These are phyloP conservation scores for Callyntrura sp. DNA, from an alignment of 2,888 invertebrate species.

Conservation along the genomic window DNA sequence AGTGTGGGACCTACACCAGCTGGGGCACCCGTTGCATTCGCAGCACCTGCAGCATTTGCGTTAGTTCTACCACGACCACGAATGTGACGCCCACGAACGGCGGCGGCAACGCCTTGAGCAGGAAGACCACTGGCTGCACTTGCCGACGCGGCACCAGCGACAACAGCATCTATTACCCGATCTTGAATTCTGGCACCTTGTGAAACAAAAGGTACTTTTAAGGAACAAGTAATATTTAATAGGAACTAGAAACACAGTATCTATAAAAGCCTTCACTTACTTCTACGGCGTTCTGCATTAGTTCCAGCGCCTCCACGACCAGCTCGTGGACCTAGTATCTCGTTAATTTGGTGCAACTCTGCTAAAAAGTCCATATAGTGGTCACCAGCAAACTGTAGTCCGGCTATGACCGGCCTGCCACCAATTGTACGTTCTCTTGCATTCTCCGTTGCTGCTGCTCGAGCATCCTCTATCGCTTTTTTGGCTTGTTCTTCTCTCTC, in stretches of 20 bases:
- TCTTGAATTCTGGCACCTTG: slow-evolving; percentile 76
- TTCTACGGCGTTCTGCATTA: slow-evolving; percentile 57
- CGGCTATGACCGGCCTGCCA: slow-evolving; percentile 61
- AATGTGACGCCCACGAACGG: slow-evolving; percentile 19
- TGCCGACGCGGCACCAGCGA: slow-evolving; percentile 1
- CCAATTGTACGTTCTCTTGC: neutral
- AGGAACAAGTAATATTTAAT: neutral
- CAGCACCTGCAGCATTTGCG: slow-evolving; percentile 29
- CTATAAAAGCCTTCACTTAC: slow-evolving; percentile 34
- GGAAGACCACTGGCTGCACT: too few species aligned
- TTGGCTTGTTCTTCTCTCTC: slow-evolving; percentile 83
- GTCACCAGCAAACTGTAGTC: slow-evolving; percentile 31
- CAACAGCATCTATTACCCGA: slow-evolving; percentile 40
- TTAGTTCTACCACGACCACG: neutral
- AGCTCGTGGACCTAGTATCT: slow-evolving; percentile 41
- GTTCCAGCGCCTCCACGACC: too few species aligned
- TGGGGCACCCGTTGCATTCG: neutral
- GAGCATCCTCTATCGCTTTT: slow-evolving; percentile 66
- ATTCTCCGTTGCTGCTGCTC: slow-evolving; percentile 62
- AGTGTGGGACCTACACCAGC: neutral
- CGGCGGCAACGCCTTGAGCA: slow-evolving; percentile 32
- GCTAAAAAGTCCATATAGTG: slow-evolving; percentile 64
- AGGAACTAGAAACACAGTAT: neutral
- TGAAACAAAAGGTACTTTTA: too few species aligned
- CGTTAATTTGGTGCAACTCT: slow-evolving; percentile 65